Conservation (phyloP, 2,888 invertebrate genomes). For the Cantharis rustica region DNA sequence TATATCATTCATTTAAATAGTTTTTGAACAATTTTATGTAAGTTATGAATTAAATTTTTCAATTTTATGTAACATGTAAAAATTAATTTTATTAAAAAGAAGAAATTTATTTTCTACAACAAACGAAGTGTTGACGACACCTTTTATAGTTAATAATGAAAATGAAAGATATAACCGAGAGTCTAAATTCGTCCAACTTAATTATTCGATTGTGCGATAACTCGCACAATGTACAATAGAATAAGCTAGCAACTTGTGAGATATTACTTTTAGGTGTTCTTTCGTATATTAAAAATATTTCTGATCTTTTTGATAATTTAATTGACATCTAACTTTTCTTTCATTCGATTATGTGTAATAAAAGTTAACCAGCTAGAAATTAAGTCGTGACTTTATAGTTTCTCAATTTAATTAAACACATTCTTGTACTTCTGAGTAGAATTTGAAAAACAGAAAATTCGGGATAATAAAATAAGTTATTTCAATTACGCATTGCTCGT, state of each 20-base stretch:
- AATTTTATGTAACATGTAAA: too few relatives aligned
- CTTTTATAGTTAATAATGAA: too few relatives aligned
- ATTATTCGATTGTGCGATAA: too few relatives aligned
- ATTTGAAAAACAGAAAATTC: not conserved
- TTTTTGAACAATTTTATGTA: too few relatives aligned
- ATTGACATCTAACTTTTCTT: not conserved
- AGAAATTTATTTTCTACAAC: too few relatives aligned
- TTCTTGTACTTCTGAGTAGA: not conserved
- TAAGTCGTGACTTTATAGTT: not conserved
- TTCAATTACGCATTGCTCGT: not conserved
- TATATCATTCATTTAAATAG: too few relatives aligned
- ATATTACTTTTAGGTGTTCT: not conserved
- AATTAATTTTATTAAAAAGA: too few relatives aligned
- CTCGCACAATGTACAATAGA: not conserved
- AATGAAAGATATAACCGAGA: too few relatives aligned
- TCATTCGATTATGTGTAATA: not conserved
- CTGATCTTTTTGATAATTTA: not conserved
- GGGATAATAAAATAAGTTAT: not conserved
- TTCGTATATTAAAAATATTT: too few relatives aligned
- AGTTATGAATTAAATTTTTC: too few relatives aligned
- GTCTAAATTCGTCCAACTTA: too few relatives aligned
- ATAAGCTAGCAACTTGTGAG: not conserved
- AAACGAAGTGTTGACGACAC: too few relatives aligned
- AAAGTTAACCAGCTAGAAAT: not conserved
- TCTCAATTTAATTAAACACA: not conserved